Percentiles rank a stretch among this genome's conserved stretches.
phyloP scores from a whole-genome alignment of 2,888 invertebrate genomes.

The Dioctria linearis region DNA sequence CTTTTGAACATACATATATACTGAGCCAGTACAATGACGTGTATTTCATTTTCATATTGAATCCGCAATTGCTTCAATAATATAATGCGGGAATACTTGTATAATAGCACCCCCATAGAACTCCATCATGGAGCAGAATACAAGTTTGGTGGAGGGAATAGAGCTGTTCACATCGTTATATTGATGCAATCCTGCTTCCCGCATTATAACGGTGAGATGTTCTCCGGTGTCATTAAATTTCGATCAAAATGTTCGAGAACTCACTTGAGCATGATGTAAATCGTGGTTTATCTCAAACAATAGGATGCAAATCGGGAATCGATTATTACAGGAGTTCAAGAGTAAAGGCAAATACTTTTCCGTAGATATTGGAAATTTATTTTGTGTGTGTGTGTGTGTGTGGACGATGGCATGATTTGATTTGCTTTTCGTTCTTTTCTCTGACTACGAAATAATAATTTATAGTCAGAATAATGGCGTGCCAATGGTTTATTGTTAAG shows the following conservation, averaged over 20 bases:
- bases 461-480: no score
- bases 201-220: slow-evolving; percentile 18
- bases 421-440: background rate
- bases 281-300: slow-evolving; percentile 70
- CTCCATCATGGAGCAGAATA: background rate
- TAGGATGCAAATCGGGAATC: slow-evolving; percentile 65
- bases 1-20: no score
- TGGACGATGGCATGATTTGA: background rate
- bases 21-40: no score
- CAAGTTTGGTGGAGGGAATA: slow-evolving; percentile 3
- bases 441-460: no score
- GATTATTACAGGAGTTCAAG: slow-evolving; percentile 23
- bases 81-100: no score
- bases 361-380: background rate
- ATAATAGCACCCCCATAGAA: background rate
- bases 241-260: slow-evolving; percentile 57
- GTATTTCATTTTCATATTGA: background rate
- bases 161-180: slow-evolving; percentile 40
- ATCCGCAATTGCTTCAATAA: background rate
- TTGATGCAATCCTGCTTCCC: slow-evolving; percentile 41
- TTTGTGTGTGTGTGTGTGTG: background rate
- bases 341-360: slow-evolving; percentile 27
- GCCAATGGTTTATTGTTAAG: no score
- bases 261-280: slow-evolving; percentile 67
- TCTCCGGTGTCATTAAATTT: slow-evolving; percentile 47